Conservation (phyloP, 1,140 invertebrate genomes). For the Rhyacophila brunnea region DNA sequence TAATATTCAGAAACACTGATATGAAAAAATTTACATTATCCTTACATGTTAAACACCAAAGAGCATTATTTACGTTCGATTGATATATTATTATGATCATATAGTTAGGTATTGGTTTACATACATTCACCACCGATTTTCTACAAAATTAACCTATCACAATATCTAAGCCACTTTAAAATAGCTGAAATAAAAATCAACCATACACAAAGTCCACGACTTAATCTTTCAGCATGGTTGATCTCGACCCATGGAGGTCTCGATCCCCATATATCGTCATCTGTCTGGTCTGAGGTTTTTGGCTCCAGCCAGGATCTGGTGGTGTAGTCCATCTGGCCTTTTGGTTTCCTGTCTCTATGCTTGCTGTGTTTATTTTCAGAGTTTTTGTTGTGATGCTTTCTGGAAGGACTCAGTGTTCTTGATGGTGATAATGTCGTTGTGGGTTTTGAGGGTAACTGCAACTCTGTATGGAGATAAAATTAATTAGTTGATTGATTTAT, state of each 20-base stretch:
- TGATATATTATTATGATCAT: neutral
- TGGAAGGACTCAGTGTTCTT: conserved; percentile 11
- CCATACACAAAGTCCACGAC: neutral
- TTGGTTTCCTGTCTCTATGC: conserved; percentile 25
- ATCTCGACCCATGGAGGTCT: conserved; percentile 25
- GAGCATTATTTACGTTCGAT: neutral
- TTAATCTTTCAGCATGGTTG: neutral
- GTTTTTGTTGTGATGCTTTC: conserved; percentile 16
- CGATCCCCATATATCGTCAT: conserved; percentile 11
- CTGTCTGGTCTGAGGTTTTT: conserved; percentile 22
- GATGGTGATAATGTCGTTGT: conserved; percentile 5
- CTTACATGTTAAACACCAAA: neutral
- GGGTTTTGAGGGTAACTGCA: conserved; percentile 21
- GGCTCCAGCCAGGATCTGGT: conserved; percentile 30
- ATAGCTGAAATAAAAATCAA: neutral
- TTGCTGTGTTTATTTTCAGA: conserved; percentile 28
- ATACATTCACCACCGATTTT: neutral
- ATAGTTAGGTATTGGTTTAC: neutral
- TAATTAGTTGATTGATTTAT: too few species aligned
- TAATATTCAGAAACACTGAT: too few species aligned
- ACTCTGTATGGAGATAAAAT: conserved; percentile 11
- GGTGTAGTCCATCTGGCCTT: conserved; percentile 22
- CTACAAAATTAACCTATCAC: neutral
- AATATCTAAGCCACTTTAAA: neutral
- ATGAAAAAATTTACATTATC: too few species aligned